These are phyloP conservation scores for Aplysia californica DNA, from an alignment of 1,140 invertebrate genomes.

Conservation along the genomic window DNA sequence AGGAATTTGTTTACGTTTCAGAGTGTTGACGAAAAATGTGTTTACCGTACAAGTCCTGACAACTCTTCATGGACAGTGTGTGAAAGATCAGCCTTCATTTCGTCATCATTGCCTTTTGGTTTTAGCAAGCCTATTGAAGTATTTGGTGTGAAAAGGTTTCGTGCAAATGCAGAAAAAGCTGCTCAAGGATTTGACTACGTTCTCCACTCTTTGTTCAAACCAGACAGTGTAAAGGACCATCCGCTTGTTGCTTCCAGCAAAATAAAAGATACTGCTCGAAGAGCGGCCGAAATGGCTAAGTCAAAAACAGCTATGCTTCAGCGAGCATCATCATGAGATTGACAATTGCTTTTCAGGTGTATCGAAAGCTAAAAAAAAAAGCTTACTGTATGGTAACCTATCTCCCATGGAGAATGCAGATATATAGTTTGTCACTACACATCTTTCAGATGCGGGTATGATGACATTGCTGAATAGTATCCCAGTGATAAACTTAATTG, in stretches of 20 bases:
- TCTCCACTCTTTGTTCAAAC: slow-evolving; percentile 37
- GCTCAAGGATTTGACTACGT: slow-evolving; percentile 80
- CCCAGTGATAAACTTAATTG: too few species aligned
- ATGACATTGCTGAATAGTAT: too few species aligned
- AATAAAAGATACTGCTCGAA: slow-evolving; percentile 42
- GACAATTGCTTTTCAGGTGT: too few species aligned
- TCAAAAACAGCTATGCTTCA: slow-evolving; percentile 29
- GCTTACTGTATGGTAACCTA: too few species aligned
- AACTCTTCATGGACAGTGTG: slow-evolving; percentile 82
- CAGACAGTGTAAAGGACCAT: slow-evolving; percentile 22
- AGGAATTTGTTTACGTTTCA: slow-evolving; percentile 66
- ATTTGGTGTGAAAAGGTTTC: slow-evolving; percentile 88
- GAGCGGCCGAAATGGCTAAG: slow-evolving; percentile 43
- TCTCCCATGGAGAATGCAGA: too few species aligned
- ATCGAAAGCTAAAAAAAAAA: too few species aligned
- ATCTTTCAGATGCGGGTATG: too few species aligned
- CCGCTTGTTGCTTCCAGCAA: slow-evolving; percentile 25
- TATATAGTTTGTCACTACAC: too few species aligned
- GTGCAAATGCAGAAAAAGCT: slow-evolving; percentile 85
- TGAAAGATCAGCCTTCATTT: slow-evolving; percentile 84
- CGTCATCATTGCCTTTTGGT: slow-evolving; percentile 83
- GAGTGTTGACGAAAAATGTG: slow-evolving; percentile 89
- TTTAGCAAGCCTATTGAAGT: slow-evolving; percentile 88
- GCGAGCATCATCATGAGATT: slow-evolving; percentile 2
- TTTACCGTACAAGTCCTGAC: slow-evolving; percentile 79